Base-by-base conservation (phyloP, 2,113 vertebrate genomes). In the Cinclus mexicanus region DNA sequence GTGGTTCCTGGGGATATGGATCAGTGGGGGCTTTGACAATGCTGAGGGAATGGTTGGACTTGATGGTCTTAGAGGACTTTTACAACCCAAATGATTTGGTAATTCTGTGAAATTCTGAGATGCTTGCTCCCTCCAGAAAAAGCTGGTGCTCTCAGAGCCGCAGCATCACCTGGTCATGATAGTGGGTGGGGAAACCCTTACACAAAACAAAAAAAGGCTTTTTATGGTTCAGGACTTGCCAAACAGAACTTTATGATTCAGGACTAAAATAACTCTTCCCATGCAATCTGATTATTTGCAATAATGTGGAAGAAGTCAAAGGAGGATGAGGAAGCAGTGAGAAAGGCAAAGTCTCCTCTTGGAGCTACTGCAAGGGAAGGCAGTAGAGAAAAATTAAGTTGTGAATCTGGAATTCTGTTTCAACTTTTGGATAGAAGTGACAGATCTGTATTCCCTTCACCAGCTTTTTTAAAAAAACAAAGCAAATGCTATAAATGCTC, bases 361-460 rank as follows among this genome's bases (percentile, higher is more conserved):
- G 23, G 28, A 84, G 37, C 20, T 28, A 67, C 0, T 12, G 0
- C 2, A 50, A n/a, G 3, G 46, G 12, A 75, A 81, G n/a, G 39
- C 14, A 41, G n/a, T 14, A 94, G 49, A 63, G 28, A 41, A 78
- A 16, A 83, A 83, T 25, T 20, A 60, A 46, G 11, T n/a, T 7
- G 1, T 13, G 19, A 31, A 29, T 47, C 39, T 64, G 37, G 53
- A 75, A 67, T 5, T 39, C 29, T 64, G 53, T 15, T 70, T 63
- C 35, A n/a, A 12, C 21, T 63, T 59, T 26, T 26, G 17, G 33
- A 47, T 56, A 49, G 72, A 83, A 90, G 64, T 23, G 33, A 72
- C 19, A 47, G 19, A 37, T 33, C 31, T 19, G 8, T n/a, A 39
- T 23, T 46, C 14, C 44, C 14, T 52, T 60, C 20, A 44, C 18